phyloP scores from a whole-genome alignment of 1,140 invertebrate species.

The Lucilia cuprina region DNA sequence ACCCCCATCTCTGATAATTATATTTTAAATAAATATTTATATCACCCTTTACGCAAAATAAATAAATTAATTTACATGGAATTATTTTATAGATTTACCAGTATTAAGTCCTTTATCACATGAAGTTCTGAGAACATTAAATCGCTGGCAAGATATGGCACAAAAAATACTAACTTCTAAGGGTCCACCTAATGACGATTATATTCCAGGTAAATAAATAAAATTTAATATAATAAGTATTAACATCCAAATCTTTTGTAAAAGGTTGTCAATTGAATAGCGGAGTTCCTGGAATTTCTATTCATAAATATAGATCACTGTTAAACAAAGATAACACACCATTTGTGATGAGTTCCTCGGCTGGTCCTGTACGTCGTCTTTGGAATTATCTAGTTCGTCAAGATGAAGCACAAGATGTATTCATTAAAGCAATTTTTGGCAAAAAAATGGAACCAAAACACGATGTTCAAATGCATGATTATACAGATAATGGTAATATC shows the following conservation, averaged over 20 bases:
- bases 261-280: conserved; percentile 79
- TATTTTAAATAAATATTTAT: too few species aligned
- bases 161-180: conserved; percentile 61
- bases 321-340: conserved; percentile 95
- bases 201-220: conserved; percentile 69
- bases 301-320: conserved; percentile 91
- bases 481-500: conserved; percentile 35
- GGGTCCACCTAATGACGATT: conserved; percentile 76
- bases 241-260: conserved; percentile 43
- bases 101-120: conserved; percentile 94
- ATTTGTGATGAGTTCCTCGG: conserved; percentile 80
- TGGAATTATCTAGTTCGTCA: conserved; percentile 95
- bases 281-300: conserved; percentile 76
- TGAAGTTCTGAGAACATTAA: conserved; percentile 82
- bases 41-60: too few species aligned
- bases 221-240: not conserved
- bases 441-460: conserved; percentile 64
- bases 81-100: conserved; percentile 74
- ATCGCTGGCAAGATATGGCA: conserved; percentile 81
- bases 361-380: conserved; percentile 83
- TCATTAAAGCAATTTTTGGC: conserved; percentile 94
- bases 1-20: too few species aligned
- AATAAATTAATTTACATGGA: conserved; percentile 41
- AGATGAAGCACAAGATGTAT: conserved; percentile 92
- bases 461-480: not conserved